Conservation (phyloP, 64 coral and sea anemone species). For the Pocillopora verrucosa region DNA sequence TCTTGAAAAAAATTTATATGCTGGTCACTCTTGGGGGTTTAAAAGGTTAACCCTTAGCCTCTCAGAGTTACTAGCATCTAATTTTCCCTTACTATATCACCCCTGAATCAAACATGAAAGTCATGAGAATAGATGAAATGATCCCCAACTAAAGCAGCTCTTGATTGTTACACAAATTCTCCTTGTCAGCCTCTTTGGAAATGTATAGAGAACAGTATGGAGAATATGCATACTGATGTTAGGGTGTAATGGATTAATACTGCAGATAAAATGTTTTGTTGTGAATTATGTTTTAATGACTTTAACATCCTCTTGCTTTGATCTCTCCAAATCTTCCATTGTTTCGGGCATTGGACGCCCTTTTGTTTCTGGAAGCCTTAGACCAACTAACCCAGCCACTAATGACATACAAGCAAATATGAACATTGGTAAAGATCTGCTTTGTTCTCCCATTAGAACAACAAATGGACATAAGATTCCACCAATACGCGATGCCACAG, state of each 20-base stretch:
- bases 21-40: no score
- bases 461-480: constrained; percentile 78
- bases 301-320: constrained; percentile 25
- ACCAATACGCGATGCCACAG: constrained; percentile 63
- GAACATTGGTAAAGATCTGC: constrained; percentile 74
- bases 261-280: background rate
- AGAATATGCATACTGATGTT: background rate
- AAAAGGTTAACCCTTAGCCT: no score
- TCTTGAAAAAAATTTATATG: no score
- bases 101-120: no score
- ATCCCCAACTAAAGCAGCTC: no score
- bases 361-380: constrained; percentile 76
- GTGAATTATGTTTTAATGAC: background rate
- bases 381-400: constrained; percentile 52
- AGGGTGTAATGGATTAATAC: background rate
- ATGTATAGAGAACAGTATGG: no score
- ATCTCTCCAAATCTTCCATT: constrained; percentile 72
- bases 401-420: constrained; percentile 64
- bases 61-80: no score
- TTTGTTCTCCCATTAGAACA: constrained; percentile 74
- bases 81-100: no score
- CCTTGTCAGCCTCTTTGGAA: no score
- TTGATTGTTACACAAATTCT: no score
- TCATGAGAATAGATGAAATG: no score
- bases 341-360: constrained; percentile 77